A percentile compares a stretch with the other conserved stretches of the same genome.
Conservation (phyloP, 2,113 vertebrate genomes). For the Hyperoodon ampullatus region DNA sequence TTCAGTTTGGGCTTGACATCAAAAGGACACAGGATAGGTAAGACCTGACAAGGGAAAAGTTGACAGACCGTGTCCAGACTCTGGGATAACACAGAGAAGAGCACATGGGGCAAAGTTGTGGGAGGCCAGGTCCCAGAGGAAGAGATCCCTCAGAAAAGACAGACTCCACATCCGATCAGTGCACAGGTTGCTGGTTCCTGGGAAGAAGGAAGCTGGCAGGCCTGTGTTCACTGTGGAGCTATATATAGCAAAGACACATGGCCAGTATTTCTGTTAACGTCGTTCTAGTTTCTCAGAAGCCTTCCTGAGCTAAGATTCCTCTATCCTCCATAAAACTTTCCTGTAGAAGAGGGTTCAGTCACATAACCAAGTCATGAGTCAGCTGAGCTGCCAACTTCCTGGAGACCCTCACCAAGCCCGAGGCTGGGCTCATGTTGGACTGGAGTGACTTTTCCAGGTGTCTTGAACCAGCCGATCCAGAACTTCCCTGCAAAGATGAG, state of each 20-base stretch:
- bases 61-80: background rate
- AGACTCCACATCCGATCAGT: background rate
- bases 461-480: background rate
- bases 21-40: background rate
- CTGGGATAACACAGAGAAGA: background rate
- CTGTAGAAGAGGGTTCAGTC: slow-evolving; percentile 33
- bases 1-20: background rate
- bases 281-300: slow-evolving; percentile 50
- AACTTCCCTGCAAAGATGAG: background rate
- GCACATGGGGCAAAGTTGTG: accelerated
- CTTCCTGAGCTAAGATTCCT: background rate
- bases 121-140: background rate
- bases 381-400: slow-evolving; percentile 53
- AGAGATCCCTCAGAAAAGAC: background rate
- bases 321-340: background rate
- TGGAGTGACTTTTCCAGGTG: slow-evolving; percentile 46
- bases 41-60: background rate
- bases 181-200: background rate
- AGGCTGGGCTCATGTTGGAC: background rate
- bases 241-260: background rate
- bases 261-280: background rate
- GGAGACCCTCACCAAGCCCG: background rate
- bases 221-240: background rate
- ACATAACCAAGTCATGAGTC: slow-evolving; percentile 48
- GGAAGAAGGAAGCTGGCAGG: background rate